A percentile compares a stretch with the other conserved stretches of the same genome.
phyloP scores from a whole-genome alignment of 2,888 invertebrate genomes.

The Patella ulyssiponensis region DNA sequence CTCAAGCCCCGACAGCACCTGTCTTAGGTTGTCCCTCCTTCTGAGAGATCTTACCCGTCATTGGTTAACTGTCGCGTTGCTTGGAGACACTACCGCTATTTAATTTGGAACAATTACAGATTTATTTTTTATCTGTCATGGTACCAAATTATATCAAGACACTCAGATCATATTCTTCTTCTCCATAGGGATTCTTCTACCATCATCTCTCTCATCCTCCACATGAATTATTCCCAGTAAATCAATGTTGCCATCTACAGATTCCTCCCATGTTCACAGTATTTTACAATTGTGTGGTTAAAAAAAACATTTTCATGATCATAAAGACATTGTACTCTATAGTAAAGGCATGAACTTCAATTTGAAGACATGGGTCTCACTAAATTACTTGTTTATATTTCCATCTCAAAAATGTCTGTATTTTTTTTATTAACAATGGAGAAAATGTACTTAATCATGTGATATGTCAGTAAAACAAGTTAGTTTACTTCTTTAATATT shows the following conservation, averaged over 20 bases:
- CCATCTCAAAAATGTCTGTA: no score
- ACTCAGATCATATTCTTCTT: background rate
- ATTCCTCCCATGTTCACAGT: background rate
- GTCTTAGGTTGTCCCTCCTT: conserved; percentile 61
- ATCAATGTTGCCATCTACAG: background rate
- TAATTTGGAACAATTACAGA: no score
- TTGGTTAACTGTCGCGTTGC: conserved; percentile 75
- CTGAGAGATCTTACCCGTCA: conserved; percentile 72
- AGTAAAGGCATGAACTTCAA: no score
- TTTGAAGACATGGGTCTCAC: no score
- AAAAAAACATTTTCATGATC: background rate
- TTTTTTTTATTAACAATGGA: no score
- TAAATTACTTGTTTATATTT: no score
- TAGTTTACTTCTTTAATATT: no score
- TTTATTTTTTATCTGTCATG: conserved; percentile 1
- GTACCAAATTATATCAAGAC: background rate
- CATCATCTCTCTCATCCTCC: background rate
- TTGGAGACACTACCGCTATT: background rate
- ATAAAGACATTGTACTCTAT: no score
- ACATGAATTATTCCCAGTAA: background rate
- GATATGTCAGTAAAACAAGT: no score
- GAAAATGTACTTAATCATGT: no score
- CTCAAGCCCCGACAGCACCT: conserved; percentile 47
- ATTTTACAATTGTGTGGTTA: background rate
- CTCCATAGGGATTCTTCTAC: background rate